These are phyloP conservation scores for Ephialtes manifestator DNA, from an alignment of 2,888 invertebrate genomes.

Conservation along the genomic window DNA sequence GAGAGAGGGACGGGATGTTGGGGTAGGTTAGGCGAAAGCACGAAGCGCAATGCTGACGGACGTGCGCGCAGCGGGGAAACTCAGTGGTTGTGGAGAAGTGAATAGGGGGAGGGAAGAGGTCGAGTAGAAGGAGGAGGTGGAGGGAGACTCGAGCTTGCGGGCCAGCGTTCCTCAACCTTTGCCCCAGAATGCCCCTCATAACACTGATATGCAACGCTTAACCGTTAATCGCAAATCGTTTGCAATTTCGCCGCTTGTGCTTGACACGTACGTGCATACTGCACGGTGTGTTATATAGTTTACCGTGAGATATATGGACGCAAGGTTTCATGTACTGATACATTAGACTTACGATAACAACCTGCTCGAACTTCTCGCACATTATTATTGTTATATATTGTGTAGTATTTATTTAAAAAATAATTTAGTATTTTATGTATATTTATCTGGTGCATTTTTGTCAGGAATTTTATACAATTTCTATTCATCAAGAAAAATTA, in stretches of 20 bases:
- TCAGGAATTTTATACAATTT: too few relatives aligned
- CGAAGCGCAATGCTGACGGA: slow-evolving; percentile 76
- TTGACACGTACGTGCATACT: slow-evolving; percentile 17
- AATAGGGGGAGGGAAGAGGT: slow-evolving; percentile 56
- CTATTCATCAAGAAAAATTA: too few relatives aligned
- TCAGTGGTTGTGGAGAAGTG: slow-evolving; percentile 55
- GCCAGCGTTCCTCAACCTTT: slow-evolving; percentile 85
- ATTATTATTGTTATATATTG: neutral
- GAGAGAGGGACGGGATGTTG: slow-evolving; percentile 73
- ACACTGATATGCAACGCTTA: slow-evolving; percentile 79
- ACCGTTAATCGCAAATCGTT: slow-evolving; percentile 79
- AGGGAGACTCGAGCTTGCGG: slow-evolving; percentile 73
- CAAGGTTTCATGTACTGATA: neutral
- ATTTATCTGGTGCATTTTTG: too few relatives aligned
- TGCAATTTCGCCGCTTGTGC: slow-evolving; percentile 76
- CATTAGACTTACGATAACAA: neutral
- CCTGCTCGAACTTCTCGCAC: neutral
- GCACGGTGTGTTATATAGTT: slow-evolving; percentile 1
- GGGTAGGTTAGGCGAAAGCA: slow-evolving; percentile 84
- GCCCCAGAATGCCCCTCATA: slow-evolving; percentile 83
- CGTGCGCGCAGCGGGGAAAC: slow-evolving; percentile 66
- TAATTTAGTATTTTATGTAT: too few relatives aligned
- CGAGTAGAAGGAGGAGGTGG: slow-evolving; percentile 61
- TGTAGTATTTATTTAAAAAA: neutral
- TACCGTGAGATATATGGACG: slow-evolving; percentile 4